Conservation (phyloP, 2,113 vertebrate genomes). For the Chloropsis cyanopogon region DNA sequence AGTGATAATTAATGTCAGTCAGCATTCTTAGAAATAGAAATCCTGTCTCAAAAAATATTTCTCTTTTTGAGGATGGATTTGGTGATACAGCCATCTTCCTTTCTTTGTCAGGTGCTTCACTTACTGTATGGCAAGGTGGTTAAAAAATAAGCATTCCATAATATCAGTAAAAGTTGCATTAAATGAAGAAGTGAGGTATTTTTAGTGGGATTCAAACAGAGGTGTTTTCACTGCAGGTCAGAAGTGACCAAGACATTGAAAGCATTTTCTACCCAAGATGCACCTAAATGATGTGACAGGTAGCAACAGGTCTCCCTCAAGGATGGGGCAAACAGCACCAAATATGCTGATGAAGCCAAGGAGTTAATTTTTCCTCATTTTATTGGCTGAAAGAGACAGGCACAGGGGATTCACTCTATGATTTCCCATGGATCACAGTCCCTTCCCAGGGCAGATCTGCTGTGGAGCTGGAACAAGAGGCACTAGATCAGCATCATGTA, state of each 20-base stretch:
- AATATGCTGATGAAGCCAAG: accelerated
- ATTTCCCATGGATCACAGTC: not conserved
- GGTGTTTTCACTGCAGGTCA: not conserved
- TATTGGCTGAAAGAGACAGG: not conserved
- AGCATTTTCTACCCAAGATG: not conserved
- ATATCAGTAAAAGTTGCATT: not conserved
- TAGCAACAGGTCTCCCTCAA: not conserved
- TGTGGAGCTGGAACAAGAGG: not conserved
- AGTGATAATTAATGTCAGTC: constrained; percentile 23
- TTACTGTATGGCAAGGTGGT: not conserved
- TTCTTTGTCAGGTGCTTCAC: not conserved
- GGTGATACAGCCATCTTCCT: not conserved
- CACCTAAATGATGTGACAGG: not conserved
- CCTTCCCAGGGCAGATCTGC: not conserved
- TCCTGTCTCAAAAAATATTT: not conserved
- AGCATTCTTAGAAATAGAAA: not conserved
- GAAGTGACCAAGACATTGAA: not conserved
- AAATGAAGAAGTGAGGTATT: not conserved
- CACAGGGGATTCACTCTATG: not conserved
- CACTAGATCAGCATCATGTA: not conserved
- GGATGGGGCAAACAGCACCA: not conserved
- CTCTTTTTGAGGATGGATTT: not conserved
- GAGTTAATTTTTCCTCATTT: not conserved
- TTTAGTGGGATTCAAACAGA: not conserved
- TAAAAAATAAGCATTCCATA: not conserved